Evolutionary conservation across 53 echinoderm and acorn worm species (phyloP), one percentile per base, ranked within the genome.

Genomic region (Arbacia lixula): DNA sequence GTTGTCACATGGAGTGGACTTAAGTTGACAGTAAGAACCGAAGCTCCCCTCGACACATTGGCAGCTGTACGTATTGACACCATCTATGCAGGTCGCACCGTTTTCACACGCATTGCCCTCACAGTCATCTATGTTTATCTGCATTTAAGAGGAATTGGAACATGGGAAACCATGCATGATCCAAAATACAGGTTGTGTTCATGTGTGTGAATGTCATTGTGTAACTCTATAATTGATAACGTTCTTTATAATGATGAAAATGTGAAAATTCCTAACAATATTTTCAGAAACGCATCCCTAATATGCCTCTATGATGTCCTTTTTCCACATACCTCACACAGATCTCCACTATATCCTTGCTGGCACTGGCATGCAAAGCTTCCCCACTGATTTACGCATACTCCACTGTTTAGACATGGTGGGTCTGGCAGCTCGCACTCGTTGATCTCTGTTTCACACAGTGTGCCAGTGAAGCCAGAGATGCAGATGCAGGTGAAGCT

Each of bases 61-160:
- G 36, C 75, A 74, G 20, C 20, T 52, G 35, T 53, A 74, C 19
- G 53, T 33, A 75, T 75, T 35, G 55, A 54, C 54, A 12, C 16
- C 75, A 75, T 75, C 75, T 4, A 36, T 30, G 36, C 75, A 75
- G 20, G 75, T 17, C 2, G 36, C 53, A 16, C 55, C 55, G 36
- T 36, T 75, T 33, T 32, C 55, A 75, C 75, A 75, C 0, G 14
- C 6, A 11, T 54, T 31, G 0, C 35, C 19, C 3, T 19, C 55
- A 53, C 75, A 75, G 31, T 75, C 75, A 75, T 75, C 75, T n/a
- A 75, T 54, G 39, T 75, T 54, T 20, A 34, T 16, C 71, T 71
- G 71, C 40, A n/a, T n/a, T n/a, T n/a, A n/a, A n/a, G n/a, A n/a
- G n/a, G n/a, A n/a, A n/a, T n/a, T n/a, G n/a, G n/a, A n/a, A n/a